Evolutionary conservation across 2,797 vertebrate species (phyloP), one percentile per base, ranked within the genome.

Genomic region (Thamnophis elegans): DNA sequence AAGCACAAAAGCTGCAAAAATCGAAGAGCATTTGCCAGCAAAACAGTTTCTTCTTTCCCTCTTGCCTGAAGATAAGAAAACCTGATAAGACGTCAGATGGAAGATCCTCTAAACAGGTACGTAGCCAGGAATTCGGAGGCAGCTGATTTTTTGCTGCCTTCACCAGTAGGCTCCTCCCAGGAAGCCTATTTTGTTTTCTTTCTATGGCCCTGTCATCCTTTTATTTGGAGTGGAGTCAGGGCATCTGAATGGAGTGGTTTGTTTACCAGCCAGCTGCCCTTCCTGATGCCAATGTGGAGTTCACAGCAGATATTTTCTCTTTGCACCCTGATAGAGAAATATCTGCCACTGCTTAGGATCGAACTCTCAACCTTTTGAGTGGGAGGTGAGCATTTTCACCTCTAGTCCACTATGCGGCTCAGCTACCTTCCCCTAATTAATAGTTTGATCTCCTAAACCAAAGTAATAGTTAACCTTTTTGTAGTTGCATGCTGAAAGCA

Each of bases 361-460:
- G 1, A 65, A 16, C 13, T 26, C 9, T 60, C 25, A 60, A 51
- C 47, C 47, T 51, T 51, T 51, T 47, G 47, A 51, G 47, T 5
- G 5, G 47, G 47, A 6, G 5, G 25, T 4, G 25, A 60, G 10
- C 25, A 62, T 62, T 62, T 62, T 62, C 25, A 62, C 10, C 59
- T 12, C 59, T 62, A 62, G 25, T 1, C 10, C 59, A 62, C 25
- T 9, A 26, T 62, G 25, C 9, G 1, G 0, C 92, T 53, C 51
- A 65, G 87, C 86, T 96, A 94, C 93, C 91, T 91, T 42, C 89
- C 88, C 91, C 32, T 93, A 92, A 93, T 90, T 94, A 89, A 90
- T 93, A 91, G 95, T 94, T 91, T 47, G 90, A 59, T 89, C 55
- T 25, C 85, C 90, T 95, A 93, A 93, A 95, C 56, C 92, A 51